Evolutionary conservation across 1,140 invertebrate genomes (phyloP), one percentile per base, ranked within the genome.

Genomic region (Dreissena polymorpha): DNA sequence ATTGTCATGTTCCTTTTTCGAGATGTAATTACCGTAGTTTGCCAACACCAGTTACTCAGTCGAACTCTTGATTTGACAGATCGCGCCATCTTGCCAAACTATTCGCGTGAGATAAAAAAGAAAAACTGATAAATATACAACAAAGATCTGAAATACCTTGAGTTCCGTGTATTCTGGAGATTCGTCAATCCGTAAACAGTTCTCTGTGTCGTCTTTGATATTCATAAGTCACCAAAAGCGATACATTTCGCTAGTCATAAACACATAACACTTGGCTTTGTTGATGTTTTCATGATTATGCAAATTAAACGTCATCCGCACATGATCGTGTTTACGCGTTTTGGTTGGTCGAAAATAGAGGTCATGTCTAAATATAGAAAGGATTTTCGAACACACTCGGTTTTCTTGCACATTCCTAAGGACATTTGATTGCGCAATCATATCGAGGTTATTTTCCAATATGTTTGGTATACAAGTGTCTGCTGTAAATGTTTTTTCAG

Each of bases 221-320:
- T 60, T 81, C 78, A 81, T 81, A 81, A 63, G 70, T 81, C 18
- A 39, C 29, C 6, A 25, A 72, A 71, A 57, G 57, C 25, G 12
- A 51, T 0, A 3, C 18, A 53, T 23, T 14, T 51, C 27, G 6
- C 8, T 71, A 10, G 10, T 50, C 29, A 29, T 0, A 39, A 72
- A 71, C n/a, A 71, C 18, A 49, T 69, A 69, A 81, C 72, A 29
- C 57, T 71, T n/a, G 12, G 18, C 68, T 79, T 70, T 81, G 69
- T 81, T 81, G 29, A 72, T 81, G 78, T 81, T 81, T 64, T 81
- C 53, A 73, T 81, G 55, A 72, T 81, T 81, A 81, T 81, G 78
- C 70, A 81, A 57, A 80, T 29, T 49, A 53, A 21, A 57, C 51
- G 23, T 57, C 25, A 68, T 68, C 14, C 14, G 18, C 67, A 27